Base-by-base conservation (phyloP, 2,113 vertebrate genomes). In the Seriola dumerili region DNA sequence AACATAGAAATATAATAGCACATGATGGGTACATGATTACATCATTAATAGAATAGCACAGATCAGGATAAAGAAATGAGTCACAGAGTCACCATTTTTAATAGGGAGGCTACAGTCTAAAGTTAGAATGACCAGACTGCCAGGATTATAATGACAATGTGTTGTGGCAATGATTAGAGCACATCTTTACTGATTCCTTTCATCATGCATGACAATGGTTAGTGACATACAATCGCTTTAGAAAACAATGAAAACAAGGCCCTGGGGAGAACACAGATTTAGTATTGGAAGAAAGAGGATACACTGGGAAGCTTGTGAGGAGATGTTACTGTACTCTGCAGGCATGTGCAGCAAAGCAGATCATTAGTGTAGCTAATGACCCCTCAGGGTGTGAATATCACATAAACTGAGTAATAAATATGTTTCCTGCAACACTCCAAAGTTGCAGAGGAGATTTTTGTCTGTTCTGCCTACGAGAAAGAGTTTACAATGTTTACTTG, bases 271-370 rank as follows among this genome's bases (percentile, higher is more conserved):
- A 74, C 9, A 52, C 48, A 40, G 21, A 85, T 86, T 83, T 82
- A 62, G 64, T 69, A 77, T 68, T 54, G 11, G 61, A 66, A 57
- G 86, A 86, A 93, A 92, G 78, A 62, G 40, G 88, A 92, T 93
- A 94, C 66, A 13, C 85, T 94, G 89, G 86, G 91, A 92, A 90
- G 71, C 50, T 58, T 14, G 29, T 64, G 9, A 67, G 32, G 70
- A 63, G 40, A 74, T 4, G 2, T 40, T 34, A 13, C 59, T 78
- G 48, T 74, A 52, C 67, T 83, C 50, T 82, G 21, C 48, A 36
- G 50, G 42, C 36, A 66, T 80, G 62, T 73, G 64, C 55, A 84
- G 61, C 66, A 42, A 67, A 82, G 34, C 25, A 34, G 42, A 42
- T 70, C 11, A 70, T 76, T 61, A 85, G 32, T 57, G 29, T 3